Base-by-base conservation (phyloP, 1,140 invertebrate species). In the Adelges cooleyi region DNA sequence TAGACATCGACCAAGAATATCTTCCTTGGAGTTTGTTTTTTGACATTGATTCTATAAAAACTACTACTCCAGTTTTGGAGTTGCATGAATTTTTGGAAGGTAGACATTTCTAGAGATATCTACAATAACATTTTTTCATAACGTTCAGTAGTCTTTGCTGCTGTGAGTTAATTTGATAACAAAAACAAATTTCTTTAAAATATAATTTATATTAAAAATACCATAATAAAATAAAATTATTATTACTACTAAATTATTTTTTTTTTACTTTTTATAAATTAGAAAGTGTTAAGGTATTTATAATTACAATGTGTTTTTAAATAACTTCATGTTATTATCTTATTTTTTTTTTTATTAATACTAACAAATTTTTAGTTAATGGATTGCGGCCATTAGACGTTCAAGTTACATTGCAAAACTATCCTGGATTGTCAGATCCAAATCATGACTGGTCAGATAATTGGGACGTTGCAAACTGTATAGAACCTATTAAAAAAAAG, bases 31-130 rank as follows among this genome's bases (percentile, higher is more conserved):
- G 77, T 10, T 72, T 75, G 20, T 98, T 96, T 75, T 99, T 98
- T 75, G 86, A 98, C 74, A 65, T 96, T 11, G 67, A 78, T 10
- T 89, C 89, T 73, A 74, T 98, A 15, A 78, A 83, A 72, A 77
- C 78, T 65, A 95, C 86, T 78, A 80, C 87, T 18, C 89, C 92
- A 50, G 88, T 96, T 0, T 80, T 95, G 13, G 95, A 99, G 79
- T 83, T 95, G 75, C 73, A 86, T 66, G 85, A 95, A 71, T 88
- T 89, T 75, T 74, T 95, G 52, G 74, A 77, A 76, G 79, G 82
- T 84, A 75, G 11, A 33, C 11, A n/a, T n/a, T n/a, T n/a, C n/a
- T n/a, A n/a, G n/a, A n/a, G n/a, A n/a, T n/a, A n/a, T n/a, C n/a
- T n/a, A n/a, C n/a, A n/a, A n/a, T n/a, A n/a, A n/a, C n/a, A n/a